Percentiles rank a stretch among this genome's conserved stretches.
These are phyloP conservation scores for Ciconia nigra DNA, from an alignment of 2,797 vertebrate species.

Conservation along the genomic window DNA sequence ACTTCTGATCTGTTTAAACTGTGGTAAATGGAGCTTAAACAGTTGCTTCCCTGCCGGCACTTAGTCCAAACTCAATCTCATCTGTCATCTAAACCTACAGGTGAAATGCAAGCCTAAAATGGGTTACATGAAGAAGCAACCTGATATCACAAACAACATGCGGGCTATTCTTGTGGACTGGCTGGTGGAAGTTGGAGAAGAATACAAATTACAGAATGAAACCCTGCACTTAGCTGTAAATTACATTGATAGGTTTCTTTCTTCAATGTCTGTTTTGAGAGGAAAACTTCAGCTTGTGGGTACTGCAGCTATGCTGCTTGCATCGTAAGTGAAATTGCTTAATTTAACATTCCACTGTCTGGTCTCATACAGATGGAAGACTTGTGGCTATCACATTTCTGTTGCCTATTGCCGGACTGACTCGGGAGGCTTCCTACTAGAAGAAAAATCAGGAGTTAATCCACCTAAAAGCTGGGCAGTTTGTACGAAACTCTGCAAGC, in stretches of 20 bases:
- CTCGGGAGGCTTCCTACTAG: accelerated
- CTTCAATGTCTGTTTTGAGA: constrained; percentile 96
- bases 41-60: background rate
- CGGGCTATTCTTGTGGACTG: constrained; percentile 97
- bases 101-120: constrained; percentile 90
- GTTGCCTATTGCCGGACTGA: background rate
- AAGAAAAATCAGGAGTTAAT: background rate
- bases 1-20: background rate
- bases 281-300: constrained; percentile 99
- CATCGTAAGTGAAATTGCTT: constrained; percentile 88
- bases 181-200: constrained; percentile 97
- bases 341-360: background rate
- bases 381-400: background rate
- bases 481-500: background rate
- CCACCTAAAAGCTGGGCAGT: background rate
- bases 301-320: constrained; percentile 95
- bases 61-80: background rate
- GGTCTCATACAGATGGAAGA: background rate
- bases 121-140: constrained; percentile 97
- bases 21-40: background rate
- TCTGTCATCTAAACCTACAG: constrained; percentile 66
- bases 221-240: constrained; percentile 95
- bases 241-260: constrained; percentile 98
- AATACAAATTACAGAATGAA: constrained; percentile 97
- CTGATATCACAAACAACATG: constrained; percentile 97